These are phyloP conservation scores for Camptogramma bilineatum DNA, from an alignment of 2,888 invertebrate genomes.

Conservation along the genomic window DNA sequence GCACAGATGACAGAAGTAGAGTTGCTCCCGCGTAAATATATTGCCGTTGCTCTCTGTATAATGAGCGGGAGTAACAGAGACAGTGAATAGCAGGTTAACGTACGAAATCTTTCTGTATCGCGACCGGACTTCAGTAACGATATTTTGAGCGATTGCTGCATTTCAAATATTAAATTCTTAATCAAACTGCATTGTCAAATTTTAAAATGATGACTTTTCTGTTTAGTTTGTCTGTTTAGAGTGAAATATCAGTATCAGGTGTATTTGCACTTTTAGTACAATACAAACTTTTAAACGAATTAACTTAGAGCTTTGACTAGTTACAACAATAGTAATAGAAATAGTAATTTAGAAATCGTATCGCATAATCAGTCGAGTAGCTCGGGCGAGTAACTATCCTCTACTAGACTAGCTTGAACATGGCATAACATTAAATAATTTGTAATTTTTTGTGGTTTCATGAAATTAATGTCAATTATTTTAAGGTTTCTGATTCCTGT, in stretches of 20 bases:
- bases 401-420: slow-evolving; percentile 7
- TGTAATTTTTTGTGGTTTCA: neutral
- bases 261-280: neutral
- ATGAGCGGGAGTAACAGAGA: too few relatives aligned
- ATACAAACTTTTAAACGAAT: slow-evolving; percentile 22
- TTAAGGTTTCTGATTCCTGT: too few relatives aligned
- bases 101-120: too few relatives aligned
- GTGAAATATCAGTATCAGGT: neutral
- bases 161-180: too few relatives aligned
- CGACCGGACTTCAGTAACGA: too few relatives aligned
- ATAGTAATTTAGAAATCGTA: slow-evolving; percentile 8
- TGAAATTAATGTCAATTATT: neutral
- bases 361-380: slow-evolving; percentile 4
- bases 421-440: slow-evolving; percentile 13
- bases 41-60: too few relatives aligned
- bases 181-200: too few relatives aligned
- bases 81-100: too few relatives aligned
- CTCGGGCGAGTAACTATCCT: neutral
- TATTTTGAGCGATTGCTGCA: too few relatives aligned
- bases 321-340: slow-evolving; percentile 7
- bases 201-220: neutral
- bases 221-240: neutral
- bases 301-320: slow-evolving; percentile 21
- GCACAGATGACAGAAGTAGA: too few relatives aligned
- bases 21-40: too few relatives aligned